These are phyloP conservation scores for Silurus aristotelis DNA, from an alignment of 2,797 vertebrate genomes.

Conservation along the genomic window DNA sequence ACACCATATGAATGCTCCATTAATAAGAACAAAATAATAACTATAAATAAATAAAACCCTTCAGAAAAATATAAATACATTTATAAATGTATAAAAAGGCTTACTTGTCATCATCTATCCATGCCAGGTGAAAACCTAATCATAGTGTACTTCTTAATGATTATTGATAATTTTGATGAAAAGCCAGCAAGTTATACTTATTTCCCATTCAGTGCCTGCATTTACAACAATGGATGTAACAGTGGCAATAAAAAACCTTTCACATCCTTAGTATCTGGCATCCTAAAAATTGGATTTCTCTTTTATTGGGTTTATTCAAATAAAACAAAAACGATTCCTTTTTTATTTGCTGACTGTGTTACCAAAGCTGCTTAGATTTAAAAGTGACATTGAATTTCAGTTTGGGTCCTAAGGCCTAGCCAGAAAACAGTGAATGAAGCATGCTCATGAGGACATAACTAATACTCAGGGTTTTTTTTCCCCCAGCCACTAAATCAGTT, in stretches of 20 bases:
- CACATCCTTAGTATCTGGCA: constrained; percentile 9
- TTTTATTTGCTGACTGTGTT: constrained; percentile 73
- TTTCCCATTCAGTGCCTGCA: background rate
- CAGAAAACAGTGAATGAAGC: constrained; percentile 27
- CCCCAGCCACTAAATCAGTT: background rate
- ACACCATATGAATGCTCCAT: no score
- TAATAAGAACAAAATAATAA: background rate
- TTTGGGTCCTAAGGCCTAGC: background rate
- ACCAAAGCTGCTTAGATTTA: constrained; percentile 57
- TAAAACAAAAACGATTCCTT: background rate
- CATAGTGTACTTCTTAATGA: background rate
- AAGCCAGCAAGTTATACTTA: background rate
- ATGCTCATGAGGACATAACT: constrained; percentile 9
- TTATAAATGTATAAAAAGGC: background rate
- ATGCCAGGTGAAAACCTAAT: background rate
- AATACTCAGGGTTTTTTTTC: background rate
- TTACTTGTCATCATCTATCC: background rate
- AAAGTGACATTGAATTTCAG: constrained; percentile 31
- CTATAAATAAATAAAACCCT: background rate
- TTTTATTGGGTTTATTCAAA: constrained; percentile 60
- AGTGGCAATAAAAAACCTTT: constrained; percentile 1
- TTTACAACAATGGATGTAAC: constrained; percentile 6
- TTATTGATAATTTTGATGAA: background rate
- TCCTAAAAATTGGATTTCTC: constrained; percentile 44
- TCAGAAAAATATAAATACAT: background rate